Base-by-base conservation (phyloP, 2,888 invertebrate species). In the Odontocerum albicorne region DNA sequence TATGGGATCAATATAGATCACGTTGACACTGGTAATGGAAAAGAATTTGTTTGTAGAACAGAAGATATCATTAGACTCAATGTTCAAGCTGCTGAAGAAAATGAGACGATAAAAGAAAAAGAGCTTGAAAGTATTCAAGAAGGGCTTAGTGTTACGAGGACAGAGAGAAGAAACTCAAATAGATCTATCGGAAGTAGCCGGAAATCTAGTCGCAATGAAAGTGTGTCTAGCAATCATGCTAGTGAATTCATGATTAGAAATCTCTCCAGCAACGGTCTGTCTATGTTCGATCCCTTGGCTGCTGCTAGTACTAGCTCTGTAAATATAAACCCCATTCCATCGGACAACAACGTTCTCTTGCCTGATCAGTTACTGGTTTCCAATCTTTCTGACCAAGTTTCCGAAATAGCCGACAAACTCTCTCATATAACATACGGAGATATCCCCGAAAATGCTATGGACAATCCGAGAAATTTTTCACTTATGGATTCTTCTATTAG, bases 331-430 rank as follows among this genome's bases (percentile, higher is more conserved):
- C 56, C 59, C 3, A 44, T 38, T 2, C 19, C 72, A 0, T 68
- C 69, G 0, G 67, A 70, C 12, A 61, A 46, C 7, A 70, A 70
- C 32, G 63, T 77, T 60, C 72, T 72, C 19, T 59, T 78, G 13
- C 78, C 77, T 0, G 76, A 78, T 44, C 71, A 74, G 15, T 74
- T 74, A 57, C 60, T 78, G 16, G 77, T 78, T 49, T 76, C 77
- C 46, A 75, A 77, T 60, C 66, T 77, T 8, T 76, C 75, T 59
- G 78, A 78, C 57, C 78, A 77, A 65, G 78, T 78, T 21, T 73
- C 76, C 0, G 77, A 77, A 64, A 77, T 78, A 46, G 75, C 74
- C 3, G 78, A 77, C 61, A 67, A 75, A 35, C 59, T 78, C 3
- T 77, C 77, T 0, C 74, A 75, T 0, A 77, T 77, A 57, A 73